Evolutionary conservation across 2,888 invertebrate species (phyloP), one percentile per base, ranked within the genome.

Genomic region (Drosophila demipolita): DNA sequence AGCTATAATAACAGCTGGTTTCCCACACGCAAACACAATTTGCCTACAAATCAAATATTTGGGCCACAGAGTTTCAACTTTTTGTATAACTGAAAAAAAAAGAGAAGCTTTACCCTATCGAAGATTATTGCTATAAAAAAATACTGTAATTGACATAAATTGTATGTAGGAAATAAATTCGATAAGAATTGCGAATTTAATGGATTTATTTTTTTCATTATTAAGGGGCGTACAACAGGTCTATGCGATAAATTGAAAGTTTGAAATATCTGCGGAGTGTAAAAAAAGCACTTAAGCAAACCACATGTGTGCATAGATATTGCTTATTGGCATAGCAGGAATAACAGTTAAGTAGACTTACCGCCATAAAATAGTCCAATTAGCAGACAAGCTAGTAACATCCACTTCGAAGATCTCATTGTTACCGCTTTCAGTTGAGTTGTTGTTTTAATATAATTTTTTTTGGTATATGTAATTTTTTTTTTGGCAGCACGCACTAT

Each of bases 291-390:
- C 66, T 74, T 63, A 77, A 50, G 70, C 42, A 60, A 50, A 75
- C 49, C 55, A 36, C 35, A 42, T 69, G 68, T 73, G 60, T 26
- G 48, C 29, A 59, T 32, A 36, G n/a, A 35, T 35, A 40, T n/a
- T 7, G 20, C 20, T 20, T 9, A 1, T 15, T 40, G n/a, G 50
- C 50, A 50, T 12, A 17, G 17, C 15, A 3, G 20, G 7, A 33
- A 33, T 12, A 45, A 45, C 20, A 49, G 33, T 49, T 29, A 54
- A 1, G 7, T 42, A 20, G 29, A 89, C 85, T 85, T 89, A 85
- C 85, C 79, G 17, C 49, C 63, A 66, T 69, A 73, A 63, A 84
- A 73, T 72, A 61, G 80, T 75, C 82, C 85, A 78, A 85, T 80
- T 72, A 89, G 45, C 57, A 85, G 86, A 65, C 82, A 80, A 67